Percentiles rank a stretch among this genome's conserved stretches.
Evolutionary conservation across 2,797 vertebrate species (phyloP).

Genomic region (Xiphophorus birchmanni): DNA sequence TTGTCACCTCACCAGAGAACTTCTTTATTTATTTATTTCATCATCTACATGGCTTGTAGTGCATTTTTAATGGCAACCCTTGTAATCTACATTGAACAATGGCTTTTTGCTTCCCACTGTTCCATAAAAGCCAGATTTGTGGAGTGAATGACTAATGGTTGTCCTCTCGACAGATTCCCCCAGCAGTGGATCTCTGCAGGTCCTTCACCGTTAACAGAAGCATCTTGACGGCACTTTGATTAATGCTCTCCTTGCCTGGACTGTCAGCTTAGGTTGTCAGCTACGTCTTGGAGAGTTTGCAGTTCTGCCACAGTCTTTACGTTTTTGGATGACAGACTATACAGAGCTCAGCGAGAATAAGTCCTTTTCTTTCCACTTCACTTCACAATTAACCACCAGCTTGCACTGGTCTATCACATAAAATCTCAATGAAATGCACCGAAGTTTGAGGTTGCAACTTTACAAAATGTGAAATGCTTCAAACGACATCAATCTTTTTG

Average conservation of each 20-base stretch:
- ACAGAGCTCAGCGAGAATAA: not conserved
- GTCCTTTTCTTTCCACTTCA: not conserved
- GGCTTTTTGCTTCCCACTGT: not conserved
- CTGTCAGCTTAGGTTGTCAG: not conserved
- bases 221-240: not conserved
- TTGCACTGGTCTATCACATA: not conserved
- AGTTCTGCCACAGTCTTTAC: not conserved
- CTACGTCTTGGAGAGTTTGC: not conserved
- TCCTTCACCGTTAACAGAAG: not conserved
- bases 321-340: not conserved
- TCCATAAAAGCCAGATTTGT: not conserved
- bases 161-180: not conserved
- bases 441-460: not conserved
- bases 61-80: not conserved
- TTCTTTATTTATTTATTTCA: not conserved
- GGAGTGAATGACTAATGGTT: not conserved
- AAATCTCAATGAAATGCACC: not conserved
- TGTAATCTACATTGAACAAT: not conserved
- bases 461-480: not conserved
- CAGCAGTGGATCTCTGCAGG: not conserved
- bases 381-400: not conserved
- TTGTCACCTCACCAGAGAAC: not conserved
- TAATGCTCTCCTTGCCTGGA: not conserved
- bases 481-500: not conserved
- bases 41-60: not conserved